Conservation (phyloP, 2,113 vertebrate species). For the Cnemophilus loriae region DNA sequence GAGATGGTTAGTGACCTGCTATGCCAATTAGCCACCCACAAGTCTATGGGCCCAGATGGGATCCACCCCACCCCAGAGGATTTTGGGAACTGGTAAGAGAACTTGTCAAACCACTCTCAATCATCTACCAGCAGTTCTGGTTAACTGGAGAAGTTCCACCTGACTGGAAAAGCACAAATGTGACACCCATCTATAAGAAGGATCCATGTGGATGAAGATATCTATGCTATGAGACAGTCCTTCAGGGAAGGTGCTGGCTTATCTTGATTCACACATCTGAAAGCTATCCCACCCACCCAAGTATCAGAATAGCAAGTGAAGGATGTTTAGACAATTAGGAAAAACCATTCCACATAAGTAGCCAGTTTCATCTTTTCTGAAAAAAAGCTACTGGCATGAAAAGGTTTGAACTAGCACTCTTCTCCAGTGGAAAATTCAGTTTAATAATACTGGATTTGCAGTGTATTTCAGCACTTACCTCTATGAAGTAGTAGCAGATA, state of each 20-base stretch:
- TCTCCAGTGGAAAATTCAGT: not conserved
- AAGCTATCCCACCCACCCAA: not conserved
- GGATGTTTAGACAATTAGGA: not conserved
- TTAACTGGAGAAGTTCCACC: not conserved
- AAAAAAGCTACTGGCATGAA: not conserved
- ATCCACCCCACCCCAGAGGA: not conserved
- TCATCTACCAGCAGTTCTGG: not conserved
- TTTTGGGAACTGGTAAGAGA: not conserved
- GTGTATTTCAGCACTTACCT: slow-evolving; percentile 67
- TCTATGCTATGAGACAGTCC: not conserved
- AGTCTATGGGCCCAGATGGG: too few species aligned
- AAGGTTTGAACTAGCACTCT: not conserved
- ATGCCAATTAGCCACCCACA: not conserved
- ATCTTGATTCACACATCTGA: not conserved
- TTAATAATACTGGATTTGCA: not conserved
- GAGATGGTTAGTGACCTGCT: not conserved
- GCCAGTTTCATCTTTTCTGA: not conserved
- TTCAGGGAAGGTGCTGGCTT: not conserved
- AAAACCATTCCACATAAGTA: not conserved
- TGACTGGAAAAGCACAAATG: not conserved
- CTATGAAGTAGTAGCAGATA: slow-evolving; percentile 88
- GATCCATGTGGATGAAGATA: not conserved
- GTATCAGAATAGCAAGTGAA: not conserved
- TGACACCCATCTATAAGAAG: not conserved
- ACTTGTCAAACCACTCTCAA: not conserved